Base-by-base conservation (phyloP, 2,888 invertebrate species). In the Rhagophthalmus giganteus region DNA sequence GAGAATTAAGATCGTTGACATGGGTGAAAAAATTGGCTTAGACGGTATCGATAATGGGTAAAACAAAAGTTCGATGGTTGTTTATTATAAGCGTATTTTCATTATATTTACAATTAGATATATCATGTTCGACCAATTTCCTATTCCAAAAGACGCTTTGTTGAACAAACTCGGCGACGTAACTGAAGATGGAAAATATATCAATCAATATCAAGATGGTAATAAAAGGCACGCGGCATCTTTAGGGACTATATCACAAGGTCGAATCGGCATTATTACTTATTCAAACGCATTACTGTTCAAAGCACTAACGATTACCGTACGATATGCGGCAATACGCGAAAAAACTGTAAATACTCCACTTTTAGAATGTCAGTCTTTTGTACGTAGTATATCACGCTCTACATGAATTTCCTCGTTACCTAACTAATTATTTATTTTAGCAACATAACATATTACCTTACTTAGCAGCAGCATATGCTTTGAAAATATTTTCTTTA, bases 11-110 rank as follows among this genome's bases (percentile, higher is more conserved):
- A 88, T 95, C 0, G 95, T 94, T 0, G 96, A 97, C 70, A 82
- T 96, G 77, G 96, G 97, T 0, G 89, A 90, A 71, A 97, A 97
- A 76, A 79, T 91, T 27, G 95, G 91, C 0, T 79, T 94, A 5
- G 93, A 96, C 73, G 95, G 93, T 1, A 75, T 95, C 30, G 97
- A 97, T 71, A 97, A 97, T 77, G 97, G 96, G 89, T 90, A 68
- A n/a, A n/a, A n/a, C n/a, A n/a, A n/a, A n/a, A n/a, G n/a, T n/a
- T n/a, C n/a, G n/a, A n/a, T n/a, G n/a, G n/a, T n/a, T n/a, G n/a
- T n/a, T n/a, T n/a, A n/a, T n/a, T n/a, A n/a, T n/a, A n/a, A n/a
- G n/a, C n/a, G n/a, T n/a, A n/a, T n/a, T n/a, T n/a, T n/a, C n/a
- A n/a, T n/a, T 35, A 6, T 7, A 11, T 2, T 7, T 14, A 28